Evolutionary conservation across 2,113 vertebrate genomes (phyloP).

Genomic region (Istiophorus platypterus): DNA sequence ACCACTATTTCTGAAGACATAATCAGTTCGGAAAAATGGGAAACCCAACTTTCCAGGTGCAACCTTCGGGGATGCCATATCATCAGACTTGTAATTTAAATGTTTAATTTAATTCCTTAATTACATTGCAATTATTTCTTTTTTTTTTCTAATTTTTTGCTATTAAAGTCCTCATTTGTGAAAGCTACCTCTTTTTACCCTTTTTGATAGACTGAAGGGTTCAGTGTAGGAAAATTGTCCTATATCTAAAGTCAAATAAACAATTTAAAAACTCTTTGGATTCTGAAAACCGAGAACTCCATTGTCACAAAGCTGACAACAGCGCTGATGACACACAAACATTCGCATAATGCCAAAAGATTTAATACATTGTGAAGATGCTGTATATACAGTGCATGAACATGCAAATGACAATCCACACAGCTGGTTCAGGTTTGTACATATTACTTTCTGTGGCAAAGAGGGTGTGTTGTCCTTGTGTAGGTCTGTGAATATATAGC

Average conservation of each 20-base stretch:
- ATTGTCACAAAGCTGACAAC: neutral
- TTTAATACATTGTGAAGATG: neutral
- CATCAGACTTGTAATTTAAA: neutral
- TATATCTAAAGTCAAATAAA: neutral
- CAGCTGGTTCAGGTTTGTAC: neutral
- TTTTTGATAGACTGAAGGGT: neutral
- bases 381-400: neutral
- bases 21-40: neutral
- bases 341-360: neutral
- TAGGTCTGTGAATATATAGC: conserved; percentile 56
- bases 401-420: neutral
- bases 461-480: conserved; percentile 37
- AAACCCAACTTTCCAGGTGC: neutral
- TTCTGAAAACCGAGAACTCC: neutral
- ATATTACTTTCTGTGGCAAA: conserved; percentile 28
- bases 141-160: too few species aligned
- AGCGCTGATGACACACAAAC: neutral
- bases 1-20: conserved; percentile 19
- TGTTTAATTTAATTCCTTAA: neutral
- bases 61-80: neutral
- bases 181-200: too few species aligned
- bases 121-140: neutral
- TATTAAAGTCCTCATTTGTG: too few species aligned
- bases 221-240: neutral
- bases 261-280: neutral